phyloP scores from a whole-genome alignment of 2,797 vertebrate genomes.

The Euthynnus affinis region DNA sequence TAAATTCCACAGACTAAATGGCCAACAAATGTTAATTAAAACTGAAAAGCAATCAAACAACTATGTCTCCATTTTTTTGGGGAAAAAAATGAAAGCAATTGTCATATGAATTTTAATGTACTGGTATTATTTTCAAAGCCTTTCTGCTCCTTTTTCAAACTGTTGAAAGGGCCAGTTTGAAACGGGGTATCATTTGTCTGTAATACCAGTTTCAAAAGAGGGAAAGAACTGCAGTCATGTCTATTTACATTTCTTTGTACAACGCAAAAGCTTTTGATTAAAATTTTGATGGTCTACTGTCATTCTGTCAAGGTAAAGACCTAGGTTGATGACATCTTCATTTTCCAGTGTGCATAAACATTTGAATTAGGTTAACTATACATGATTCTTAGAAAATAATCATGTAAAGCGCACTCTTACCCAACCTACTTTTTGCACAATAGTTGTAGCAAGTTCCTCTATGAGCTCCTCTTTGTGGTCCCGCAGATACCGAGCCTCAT shows the following conservation, averaged over 20 bases:
- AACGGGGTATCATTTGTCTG: too few relatives aligned
- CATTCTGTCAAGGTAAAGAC: not conserved
- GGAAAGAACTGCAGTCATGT: not conserved
- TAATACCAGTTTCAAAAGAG: slow-evolving; percentile 27
- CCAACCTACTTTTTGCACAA: slow-evolving; percentile 92
- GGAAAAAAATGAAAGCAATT: slow-evolving; percentile 11
- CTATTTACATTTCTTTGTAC: not conserved
- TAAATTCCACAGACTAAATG: slow-evolving; percentile 21
- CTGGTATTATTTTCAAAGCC: slow-evolving; percentile 19
- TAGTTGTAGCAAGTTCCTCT: slow-evolving; percentile 94
- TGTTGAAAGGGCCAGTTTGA: too few relatives aligned
- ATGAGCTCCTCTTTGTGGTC: slow-evolving; percentile 96
- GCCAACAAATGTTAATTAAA: slow-evolving; percentile 21
- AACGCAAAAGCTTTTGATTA: not conserved
- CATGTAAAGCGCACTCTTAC: not conserved
- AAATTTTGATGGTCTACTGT: slow-evolving; percentile 9
- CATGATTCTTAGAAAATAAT: not conserved
- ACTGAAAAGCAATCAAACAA: slow-evolving; percentile 35
- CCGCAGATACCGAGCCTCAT: slow-evolving; percentile 93
- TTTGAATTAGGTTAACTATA: not conserved
- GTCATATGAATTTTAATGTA: slow-evolving; percentile 27
- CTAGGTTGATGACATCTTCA: not conserved
- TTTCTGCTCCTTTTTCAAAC: not conserved
- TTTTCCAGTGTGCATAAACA: not conserved
- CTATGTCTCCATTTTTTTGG: not conserved